Conservation (phyloP, 2,888 invertebrate genomes). For the Dioctria linearis region DNA sequence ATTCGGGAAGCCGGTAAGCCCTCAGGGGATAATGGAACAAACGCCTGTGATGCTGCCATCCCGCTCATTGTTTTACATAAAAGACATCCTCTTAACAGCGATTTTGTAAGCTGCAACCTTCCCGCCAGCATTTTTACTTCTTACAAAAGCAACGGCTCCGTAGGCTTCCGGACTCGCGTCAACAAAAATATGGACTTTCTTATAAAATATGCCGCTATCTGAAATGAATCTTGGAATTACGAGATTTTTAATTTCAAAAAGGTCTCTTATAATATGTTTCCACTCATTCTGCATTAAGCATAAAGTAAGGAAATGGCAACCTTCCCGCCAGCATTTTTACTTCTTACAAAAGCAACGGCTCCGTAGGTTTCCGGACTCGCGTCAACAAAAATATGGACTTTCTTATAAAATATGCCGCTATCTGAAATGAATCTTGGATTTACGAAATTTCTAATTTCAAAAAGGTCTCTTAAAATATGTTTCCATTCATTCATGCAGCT, state of each 20-base stretch:
- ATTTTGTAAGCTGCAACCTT: too few species aligned
- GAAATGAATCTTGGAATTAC: background rate
- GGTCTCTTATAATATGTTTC: conserved; percentile 10
- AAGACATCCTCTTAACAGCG: too few species aligned
- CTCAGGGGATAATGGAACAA: too few species aligned
- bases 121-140: background rate
- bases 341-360: conserved; percentile 6
- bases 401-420: background rate
- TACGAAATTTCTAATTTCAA: background rate
- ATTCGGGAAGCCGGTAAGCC: too few species aligned
- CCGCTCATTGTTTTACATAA: too few species aligned
- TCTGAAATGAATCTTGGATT: background rate
- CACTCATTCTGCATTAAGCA: background rate
- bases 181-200: conserved; percentile 35
- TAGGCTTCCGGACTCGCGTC: conserved; percentile 54
- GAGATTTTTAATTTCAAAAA: background rate
- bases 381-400: conserved; percentile 50
- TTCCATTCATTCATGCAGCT: conserved; percentile 26
- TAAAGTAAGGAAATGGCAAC: background rate
- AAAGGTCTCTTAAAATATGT: background rate
- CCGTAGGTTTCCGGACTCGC: conserved; percentile 53
- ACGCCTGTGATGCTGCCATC: too few species aligned
- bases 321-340: background rate
- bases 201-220: background rate
- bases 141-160: conserved; percentile 25